Evolutionary conservation across 1,140 invertebrate species (phyloP).

Genomic region (Cepaea nemoralis): DNA sequence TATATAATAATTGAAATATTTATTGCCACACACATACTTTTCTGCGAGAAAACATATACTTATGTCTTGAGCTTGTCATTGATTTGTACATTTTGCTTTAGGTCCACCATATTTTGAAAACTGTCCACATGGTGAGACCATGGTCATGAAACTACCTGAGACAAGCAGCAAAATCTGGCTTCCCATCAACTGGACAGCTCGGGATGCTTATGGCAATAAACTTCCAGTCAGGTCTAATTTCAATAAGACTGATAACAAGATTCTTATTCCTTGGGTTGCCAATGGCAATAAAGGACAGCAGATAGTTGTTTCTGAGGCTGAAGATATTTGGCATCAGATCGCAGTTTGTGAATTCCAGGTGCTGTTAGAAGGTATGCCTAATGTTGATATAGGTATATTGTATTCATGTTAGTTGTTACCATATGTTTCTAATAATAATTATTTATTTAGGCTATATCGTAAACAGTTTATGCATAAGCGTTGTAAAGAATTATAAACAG

Average conservation of each 20-base stretch:
- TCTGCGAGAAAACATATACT: too few species aligned
- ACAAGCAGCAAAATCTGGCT: constrained; percentile 44
- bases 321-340: constrained; percentile 48
- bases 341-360: constrained; percentile 53
- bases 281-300: constrained; percentile 44
- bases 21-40: too few species aligned
- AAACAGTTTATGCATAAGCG: too few species aligned
- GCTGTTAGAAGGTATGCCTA: constrained; percentile 44
- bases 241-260: constrained; percentile 43
- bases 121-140: constrained; percentile 49
- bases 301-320: constrained; percentile 48
- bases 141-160: constrained; percentile 44
- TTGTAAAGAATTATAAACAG: too few species aligned
- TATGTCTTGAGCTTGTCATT: neutral
- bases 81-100: constrained; percentile 23
- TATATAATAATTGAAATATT: too few species aligned
- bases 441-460: too few species aligned
- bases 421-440: neutral
- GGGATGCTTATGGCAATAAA: constrained; percentile 44
- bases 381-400: too few species aligned
- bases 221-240: constrained; percentile 49
- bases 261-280: constrained; percentile 45
- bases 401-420: neutral
- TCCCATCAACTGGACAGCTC: constrained; percentile 48
- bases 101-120: constrained; percentile 53